phyloP scores from a whole-genome alignment of 2,888 invertebrate genomes.

The Drosophila barbarae region DNA sequence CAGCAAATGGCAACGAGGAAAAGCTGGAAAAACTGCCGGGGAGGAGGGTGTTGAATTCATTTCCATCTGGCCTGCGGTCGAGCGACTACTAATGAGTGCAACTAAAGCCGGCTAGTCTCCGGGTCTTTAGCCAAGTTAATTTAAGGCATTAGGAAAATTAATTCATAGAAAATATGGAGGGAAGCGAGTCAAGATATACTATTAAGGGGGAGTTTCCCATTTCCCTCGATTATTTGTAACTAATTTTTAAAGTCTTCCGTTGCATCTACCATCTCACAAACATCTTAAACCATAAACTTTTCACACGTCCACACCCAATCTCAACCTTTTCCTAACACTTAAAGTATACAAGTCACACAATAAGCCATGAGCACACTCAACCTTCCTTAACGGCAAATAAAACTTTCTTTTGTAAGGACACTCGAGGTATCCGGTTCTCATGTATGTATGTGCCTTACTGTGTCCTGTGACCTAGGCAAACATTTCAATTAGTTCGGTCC shows the following conservation, averaged over 20 bases:
- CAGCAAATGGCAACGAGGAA: conserved; percentile 42
- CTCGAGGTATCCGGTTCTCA: conserved; percentile 21
- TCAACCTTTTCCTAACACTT: neutral
- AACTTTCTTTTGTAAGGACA: conserved; percentile 26
- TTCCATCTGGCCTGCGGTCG: conserved; percentile 37
- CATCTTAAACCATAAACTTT: neutral
- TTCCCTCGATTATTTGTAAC: neutral
- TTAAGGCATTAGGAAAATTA: conserved; percentile 28
- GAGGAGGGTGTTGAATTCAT: conserved; percentile 7
- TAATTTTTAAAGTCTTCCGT: neutral
- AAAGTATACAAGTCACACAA: conserved; percentile 10
- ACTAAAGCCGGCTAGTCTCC: neutral
- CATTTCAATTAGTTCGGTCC: conserved; percentile 60
- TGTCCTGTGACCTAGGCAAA: conserved; percentile 47
- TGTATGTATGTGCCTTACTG: conserved; percentile 22
- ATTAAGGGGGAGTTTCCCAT: neutral
- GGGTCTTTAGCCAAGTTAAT: conserved; percentile 32
- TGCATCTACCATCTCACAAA: too few species aligned
- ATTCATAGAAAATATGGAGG: conserved; percentile 9
- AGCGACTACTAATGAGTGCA: conserved; percentile 42
- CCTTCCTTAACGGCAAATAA: conserved; percentile 11
- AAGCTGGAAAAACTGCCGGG: conserved; percentile 6
- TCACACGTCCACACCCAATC: neutral
- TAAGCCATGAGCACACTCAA: conserved; percentile 15
- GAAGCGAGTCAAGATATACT: neutral